These are phyloP conservation scores for Psilopogon haemacephalus DNA, from an alignment of 2,113 vertebrate genomes.

Conservation along the genomic window DNA sequence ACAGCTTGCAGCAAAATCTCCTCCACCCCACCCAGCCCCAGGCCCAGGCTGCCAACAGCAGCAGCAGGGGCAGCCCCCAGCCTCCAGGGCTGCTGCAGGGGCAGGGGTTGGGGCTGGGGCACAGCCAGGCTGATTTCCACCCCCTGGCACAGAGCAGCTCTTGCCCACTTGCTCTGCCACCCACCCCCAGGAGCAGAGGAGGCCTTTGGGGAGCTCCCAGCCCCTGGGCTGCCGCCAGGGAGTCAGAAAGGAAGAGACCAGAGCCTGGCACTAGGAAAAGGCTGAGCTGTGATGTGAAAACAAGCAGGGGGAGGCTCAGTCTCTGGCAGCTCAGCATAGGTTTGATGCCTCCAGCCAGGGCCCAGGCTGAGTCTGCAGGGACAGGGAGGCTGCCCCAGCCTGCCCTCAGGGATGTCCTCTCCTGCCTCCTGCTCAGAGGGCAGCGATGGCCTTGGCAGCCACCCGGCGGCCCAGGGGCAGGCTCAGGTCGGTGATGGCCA, in stretches of 20 bases:
- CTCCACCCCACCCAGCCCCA: not conserved
- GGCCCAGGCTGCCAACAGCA: not conserved
- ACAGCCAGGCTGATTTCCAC: rapidly evolving
- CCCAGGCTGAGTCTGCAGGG: rapidly evolving
- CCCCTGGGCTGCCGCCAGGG: too few species aligned
- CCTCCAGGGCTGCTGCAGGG: rapidly evolving
- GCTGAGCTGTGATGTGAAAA: not conserved
- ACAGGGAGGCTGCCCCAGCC: not conserved
- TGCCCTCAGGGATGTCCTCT: not conserved
- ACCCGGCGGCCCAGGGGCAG: constrained; percentile 93
- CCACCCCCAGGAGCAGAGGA: rapidly evolving
- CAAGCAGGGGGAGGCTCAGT: not conserved
- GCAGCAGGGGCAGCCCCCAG: rapidly evolving
- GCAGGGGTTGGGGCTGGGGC: rapidly evolving
- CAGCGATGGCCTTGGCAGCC: constrained; percentile 93
- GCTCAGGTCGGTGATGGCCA: constrained; percentile 94
- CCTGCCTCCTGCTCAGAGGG: constrained; percentile 70
- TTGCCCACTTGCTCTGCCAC: not conserved
- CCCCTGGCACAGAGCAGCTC: not conserved
- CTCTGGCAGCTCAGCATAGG: rapidly evolving
- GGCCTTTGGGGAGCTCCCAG: not conserved
- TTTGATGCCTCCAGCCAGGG: not conserved
- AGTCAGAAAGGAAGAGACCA: rapidly evolving
- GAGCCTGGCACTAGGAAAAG: not conserved
- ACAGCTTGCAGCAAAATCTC: not conserved